Evolutionary conservation across 2,888 invertebrate species (phyloP).

Genomic region (Rapana venosa): DNA sequence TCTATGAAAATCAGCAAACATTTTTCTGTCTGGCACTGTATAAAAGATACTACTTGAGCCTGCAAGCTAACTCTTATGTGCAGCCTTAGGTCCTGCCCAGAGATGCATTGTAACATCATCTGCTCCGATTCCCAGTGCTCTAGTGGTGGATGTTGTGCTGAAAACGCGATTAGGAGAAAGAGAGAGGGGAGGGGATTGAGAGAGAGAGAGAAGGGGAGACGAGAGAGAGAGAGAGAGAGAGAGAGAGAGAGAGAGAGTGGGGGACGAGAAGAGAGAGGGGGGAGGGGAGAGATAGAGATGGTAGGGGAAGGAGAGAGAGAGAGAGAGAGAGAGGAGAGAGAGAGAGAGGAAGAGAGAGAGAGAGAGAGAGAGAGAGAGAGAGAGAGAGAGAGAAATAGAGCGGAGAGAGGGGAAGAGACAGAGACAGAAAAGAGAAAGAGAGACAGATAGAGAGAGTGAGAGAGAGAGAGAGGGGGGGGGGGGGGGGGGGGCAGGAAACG

Average conservation of each 20-base stretch:
- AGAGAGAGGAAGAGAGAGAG: constrained; percentile 42
- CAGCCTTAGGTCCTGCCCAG: too few species aligned
- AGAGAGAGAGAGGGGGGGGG: background rate
- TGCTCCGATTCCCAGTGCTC: background rate
- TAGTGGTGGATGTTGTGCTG: background rate
- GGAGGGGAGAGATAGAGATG: background rate
- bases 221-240: background rate
- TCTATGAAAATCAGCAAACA: too few species aligned
- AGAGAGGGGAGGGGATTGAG: background rate
- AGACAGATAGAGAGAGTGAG: background rate
- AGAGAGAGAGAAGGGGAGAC: background rate
- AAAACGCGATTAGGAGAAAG: background rate
- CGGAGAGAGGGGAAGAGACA: too few species aligned
- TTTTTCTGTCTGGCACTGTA: too few species aligned
- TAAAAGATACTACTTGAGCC: too few species aligned
- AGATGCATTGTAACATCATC: background rate
- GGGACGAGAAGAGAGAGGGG: constrained; percentile 8
- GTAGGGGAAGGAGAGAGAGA: constrained; percentile 18
- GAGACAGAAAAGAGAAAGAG: background rate
- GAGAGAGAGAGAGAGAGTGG: background rate
- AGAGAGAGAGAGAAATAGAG: constrained; percentile 49
- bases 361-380: constrained; percentile 49
- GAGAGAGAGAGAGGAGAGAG: constrained; percentile 22
- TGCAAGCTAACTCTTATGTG: too few species aligned
- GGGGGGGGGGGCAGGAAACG: too few species aligned